Base-by-base conservation (phyloP, 2,113 vertebrate species). In the Saccopteryx bilineata region DNA sequence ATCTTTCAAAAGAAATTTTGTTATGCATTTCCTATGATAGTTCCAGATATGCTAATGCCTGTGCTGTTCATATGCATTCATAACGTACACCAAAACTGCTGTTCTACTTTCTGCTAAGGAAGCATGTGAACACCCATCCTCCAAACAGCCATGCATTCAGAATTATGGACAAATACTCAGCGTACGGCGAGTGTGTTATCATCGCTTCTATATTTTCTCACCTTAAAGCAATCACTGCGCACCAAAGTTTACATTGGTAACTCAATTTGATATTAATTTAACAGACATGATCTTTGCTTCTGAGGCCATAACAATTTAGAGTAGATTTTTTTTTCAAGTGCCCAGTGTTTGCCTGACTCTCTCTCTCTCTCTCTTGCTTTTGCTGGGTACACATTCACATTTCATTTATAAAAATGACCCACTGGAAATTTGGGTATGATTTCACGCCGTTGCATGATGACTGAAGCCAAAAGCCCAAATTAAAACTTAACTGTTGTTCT, bases 251-350 rank as follows among this genome's bases (percentile, higher is more conserved):
- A 79, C 6, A n/a, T 83, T 65, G 68, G 8, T 15, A 66, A 61
- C 33, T 86, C 63, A 63, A 28, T 76, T 69, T 1, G 3, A 50
- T 65, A 65, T 82, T 60, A 39, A 48, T 75, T 69, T 65, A 75
- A 80, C 39, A 33, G 69, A 82, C 33, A 33, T 0, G 21, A 54
- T 83, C 91, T 96, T 90, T 86, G 61, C 58, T 96, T 89, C 33
- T 31, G 69, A 33, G 33, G 21, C n/a, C 63, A 88, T 54, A 33
- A 87, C 21, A 68, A 90, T 71, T 88, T 63, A 61, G 2, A 91
- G 98, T 86, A 95, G 96, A 71, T 98, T 98, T 98, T 98, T 98
- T 97, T 98, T 97, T 98, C 89, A 98, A n/a, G 4, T 85, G 18
- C 17, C 63, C 31, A 2, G 0, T 61, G 33, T 61, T 52, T 78